Evolutionary conservation across 2,888 invertebrate species (phyloP).

Genomic region (Timema podura): DNA sequence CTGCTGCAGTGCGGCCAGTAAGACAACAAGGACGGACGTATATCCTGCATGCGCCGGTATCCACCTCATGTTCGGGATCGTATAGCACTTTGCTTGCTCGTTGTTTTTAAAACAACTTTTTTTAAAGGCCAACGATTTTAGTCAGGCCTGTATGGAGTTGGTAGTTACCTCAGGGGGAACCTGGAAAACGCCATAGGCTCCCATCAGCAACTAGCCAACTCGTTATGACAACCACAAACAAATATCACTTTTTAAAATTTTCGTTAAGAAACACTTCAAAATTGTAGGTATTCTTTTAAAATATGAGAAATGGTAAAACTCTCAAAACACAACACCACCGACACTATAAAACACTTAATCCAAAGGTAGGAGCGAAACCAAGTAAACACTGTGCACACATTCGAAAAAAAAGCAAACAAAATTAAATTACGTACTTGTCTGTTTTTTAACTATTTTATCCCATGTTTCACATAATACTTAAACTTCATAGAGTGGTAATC

Average conservation of each 20-base stretch:
- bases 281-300: constrained; percentile 1
- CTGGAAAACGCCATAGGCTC: constrained; percentile 6
- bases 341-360: constrained; percentile 4
- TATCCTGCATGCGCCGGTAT: background rate
- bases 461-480: constrained; percentile 1
- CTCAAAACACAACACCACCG: background rate
- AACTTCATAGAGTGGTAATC: background rate
- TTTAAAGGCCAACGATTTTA: no score
- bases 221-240: background rate
- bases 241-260: background rate
- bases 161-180: background rate
- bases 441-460: constrained; percentile 21
- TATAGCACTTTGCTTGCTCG: no score
- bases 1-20: constrained; percentile 25
- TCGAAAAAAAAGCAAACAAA: background rate
- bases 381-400: background rate
- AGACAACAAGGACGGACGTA: constrained; percentile 21
- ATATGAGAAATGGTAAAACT: background rate
- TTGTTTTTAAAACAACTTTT: no score
- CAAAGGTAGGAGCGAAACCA: background rate
- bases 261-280: background rate
- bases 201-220: constrained; percentile 2
- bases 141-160: background rate
- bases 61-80: no score
- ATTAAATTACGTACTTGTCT: constrained; percentile 18